Evolutionary conservation across 2,888 invertebrate genomes (phyloP).

Genomic region (Clivina fossor): DNA sequence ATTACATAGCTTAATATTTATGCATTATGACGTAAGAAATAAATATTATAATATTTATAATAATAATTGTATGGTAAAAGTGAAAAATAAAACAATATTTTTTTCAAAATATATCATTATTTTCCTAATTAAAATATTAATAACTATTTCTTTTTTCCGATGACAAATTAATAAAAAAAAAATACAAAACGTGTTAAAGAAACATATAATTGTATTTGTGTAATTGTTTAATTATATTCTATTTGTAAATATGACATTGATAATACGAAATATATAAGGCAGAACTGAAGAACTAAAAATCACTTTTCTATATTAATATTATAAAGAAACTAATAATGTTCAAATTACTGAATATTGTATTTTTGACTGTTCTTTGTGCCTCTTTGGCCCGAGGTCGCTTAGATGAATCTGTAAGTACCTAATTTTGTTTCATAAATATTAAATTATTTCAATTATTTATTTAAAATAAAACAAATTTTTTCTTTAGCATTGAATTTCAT

Average conservation of each 20-base stretch:
- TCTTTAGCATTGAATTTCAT: background rate
- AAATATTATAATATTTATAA: conserved; percentile 12
- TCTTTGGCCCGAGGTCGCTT: conserved; percentile 11
- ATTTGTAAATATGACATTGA: conserved; percentile 26
- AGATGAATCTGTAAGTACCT: conserved; percentile 25
- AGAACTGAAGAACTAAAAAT: conserved; percentile 1
- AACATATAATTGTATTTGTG: too few relatives aligned
- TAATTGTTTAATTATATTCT: too few relatives aligned
- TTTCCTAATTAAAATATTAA: too few relatives aligned
- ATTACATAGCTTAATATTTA: conserved; percentile 27
- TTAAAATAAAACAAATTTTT: too few relatives aligned
- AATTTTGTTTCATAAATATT: background rate
- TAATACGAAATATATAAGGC: conserved; percentile 14
- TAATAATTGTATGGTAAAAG: conserved; percentile 16
- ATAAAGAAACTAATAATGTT: conserved; percentile 2
- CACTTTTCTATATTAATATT: background rate
- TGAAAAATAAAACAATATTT: conserved; percentile 21
- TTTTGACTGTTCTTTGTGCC: too few relatives aligned
- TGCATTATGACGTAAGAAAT: conserved; percentile 9
- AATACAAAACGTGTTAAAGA: too few relatives aligned
- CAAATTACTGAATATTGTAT: conserved; percentile 2
- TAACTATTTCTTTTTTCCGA: background rate
- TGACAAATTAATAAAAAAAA: background rate
- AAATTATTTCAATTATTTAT: background rate
- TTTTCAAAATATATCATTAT: background rate